Evolutionary conservation across 1,140 invertebrate genomes (phyloP).

Genomic region (Brachystomella parvula): DNA sequence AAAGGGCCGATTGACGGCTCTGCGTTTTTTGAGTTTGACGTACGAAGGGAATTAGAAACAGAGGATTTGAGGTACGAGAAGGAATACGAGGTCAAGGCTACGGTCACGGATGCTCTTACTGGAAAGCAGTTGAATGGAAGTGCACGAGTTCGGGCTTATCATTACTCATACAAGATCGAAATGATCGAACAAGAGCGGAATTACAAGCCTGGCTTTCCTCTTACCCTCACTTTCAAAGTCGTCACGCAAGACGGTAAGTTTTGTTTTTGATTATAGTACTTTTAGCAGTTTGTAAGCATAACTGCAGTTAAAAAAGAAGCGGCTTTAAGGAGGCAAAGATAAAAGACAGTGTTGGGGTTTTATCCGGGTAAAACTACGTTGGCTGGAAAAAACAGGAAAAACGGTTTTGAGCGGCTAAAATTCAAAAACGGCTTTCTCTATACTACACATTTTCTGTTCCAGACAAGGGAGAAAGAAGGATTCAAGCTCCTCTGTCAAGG

Average conservation of each 20-base stretch:
- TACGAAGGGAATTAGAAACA: conserved; percentile 51
- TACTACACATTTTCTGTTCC: too few species aligned
- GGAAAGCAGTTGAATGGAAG: conserved; percentile 70
- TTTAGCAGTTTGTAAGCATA: too few species aligned
- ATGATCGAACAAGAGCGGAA: conserved; percentile 67
- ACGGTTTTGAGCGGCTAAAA: too few species aligned
- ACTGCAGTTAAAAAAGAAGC: too few species aligned
- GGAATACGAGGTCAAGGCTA: conserved; percentile 26
- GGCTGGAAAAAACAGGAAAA: too few species aligned
- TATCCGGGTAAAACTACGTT: too few species aligned
- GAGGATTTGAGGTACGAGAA: not conserved
- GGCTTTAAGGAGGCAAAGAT: too few species aligned
- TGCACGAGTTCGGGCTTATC: conserved; percentile 61
- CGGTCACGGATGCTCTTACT: conserved; percentile 71
- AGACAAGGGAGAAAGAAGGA: too few species aligned
- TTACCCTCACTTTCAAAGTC: conserved; percentile 52
- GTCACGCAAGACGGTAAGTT: conserved; percentile 61
- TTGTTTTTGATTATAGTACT: too few species aligned
- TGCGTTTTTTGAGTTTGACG: conserved; percentile 51
- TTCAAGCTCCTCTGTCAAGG: too few species aligned
- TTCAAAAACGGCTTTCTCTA: too few species aligned
- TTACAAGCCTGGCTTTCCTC: conserved; percentile 70
- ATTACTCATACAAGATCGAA: conserved; percentile 71
- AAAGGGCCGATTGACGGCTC: conserved; percentile 4
- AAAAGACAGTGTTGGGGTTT: too few species aligned